These are phyloP conservation scores for Labeo rohita DNA, from an alignment of 2,113 vertebrate species.

Conservation along the genomic window DNA sequence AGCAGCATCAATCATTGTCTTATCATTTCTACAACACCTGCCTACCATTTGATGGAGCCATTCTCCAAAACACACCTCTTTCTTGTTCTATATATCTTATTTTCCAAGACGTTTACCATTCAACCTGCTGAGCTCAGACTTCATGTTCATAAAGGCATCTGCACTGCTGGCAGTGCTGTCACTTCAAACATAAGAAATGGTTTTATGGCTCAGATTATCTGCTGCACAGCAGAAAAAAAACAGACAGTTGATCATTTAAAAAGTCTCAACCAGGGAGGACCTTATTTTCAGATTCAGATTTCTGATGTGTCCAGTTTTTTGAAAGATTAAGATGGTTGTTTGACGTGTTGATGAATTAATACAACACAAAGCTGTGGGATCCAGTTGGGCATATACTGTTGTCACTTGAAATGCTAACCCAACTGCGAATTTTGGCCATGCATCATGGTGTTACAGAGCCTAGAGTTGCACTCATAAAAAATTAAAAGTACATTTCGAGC, in stretches of 20 bases:
- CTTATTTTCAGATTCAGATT: conserved; percentile 34
- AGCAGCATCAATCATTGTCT: not conserved
- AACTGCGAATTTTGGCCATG: conserved; percentile 22
- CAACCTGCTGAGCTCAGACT: conserved; percentile 54
- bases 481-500: conserved; percentile 33
- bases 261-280: conserved; percentile 33
- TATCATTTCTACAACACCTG: conserved; percentile 5
- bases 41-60: conserved; percentile 19
- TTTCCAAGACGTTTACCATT: conserved; percentile 48
- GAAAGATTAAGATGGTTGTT: conserved; percentile 30
- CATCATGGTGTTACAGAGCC: conserved; percentile 8
- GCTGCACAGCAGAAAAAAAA: conserved; percentile 47
- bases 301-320: conserved; percentile 19
- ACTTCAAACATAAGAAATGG: conserved; percentile 51
- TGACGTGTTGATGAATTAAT: conserved; percentile 39
- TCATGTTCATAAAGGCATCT: conserved; percentile 56
- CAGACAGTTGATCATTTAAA: conserved; percentile 46
- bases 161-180: conserved; percentile 48
- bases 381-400: conserved; percentile 28
- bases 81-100: conserved; percentile 42
- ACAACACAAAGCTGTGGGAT: conserved; percentile 36
- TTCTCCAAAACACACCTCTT: conserved; percentile 42
- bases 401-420: conserved; percentile 37
- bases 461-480: conserved; percentile 36
- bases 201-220: conserved; percentile 47